Evolutionary conservation across 1,140 invertebrate genomes (phyloP), one percentile per base, ranked within the genome.

Genomic region (Chironomus striatipennis): DNA sequence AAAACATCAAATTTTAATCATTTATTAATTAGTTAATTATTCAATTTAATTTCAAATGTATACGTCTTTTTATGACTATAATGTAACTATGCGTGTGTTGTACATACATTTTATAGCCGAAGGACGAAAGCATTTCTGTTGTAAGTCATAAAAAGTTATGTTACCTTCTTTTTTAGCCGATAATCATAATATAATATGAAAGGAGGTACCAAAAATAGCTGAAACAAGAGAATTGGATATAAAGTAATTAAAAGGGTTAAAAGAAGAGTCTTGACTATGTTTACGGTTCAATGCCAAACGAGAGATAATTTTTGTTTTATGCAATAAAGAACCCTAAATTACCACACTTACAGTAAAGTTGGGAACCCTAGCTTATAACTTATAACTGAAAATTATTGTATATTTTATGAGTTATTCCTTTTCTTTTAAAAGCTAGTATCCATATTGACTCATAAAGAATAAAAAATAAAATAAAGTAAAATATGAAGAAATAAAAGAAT

Each of bases 221-320:
- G 24, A 34, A 57, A 57, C n/a, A 57, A 12, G 47, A n/a, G 10
- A n/a, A 57, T 2, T 12, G n/a, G 47, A n/a, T n/a, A 57, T 57
- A 57, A 70, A 70, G 65, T 70, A 70, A 70, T 70, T 70, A 70
- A 70, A 70, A 70, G 65, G 65, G 65, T 70, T 70, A 17, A n/a
- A 70, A 12, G n/a, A 57, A 12, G n/a, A 12, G 10, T 70, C 20
- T 34, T 34, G 24, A 34, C 24, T 34, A 20, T 21, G 4, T 70
- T 9, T 70, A 7, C 17, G 17, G 17, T 70, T 70, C 65, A 70
- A 70, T 70, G 65, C 65, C 65, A 70, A 70, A 57, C n/a, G 12
- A 57, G 47, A n/a, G n/a, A n/a, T n/a, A n/a, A 57, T 47, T 47
- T 47, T n/a, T 8, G 43, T 47, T n/a, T n/a, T n/a, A n/a, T 34